phyloP scores from a whole-genome alignment of 2,888 invertebrate species.

The Tetramorium bicarinatum region DNA sequence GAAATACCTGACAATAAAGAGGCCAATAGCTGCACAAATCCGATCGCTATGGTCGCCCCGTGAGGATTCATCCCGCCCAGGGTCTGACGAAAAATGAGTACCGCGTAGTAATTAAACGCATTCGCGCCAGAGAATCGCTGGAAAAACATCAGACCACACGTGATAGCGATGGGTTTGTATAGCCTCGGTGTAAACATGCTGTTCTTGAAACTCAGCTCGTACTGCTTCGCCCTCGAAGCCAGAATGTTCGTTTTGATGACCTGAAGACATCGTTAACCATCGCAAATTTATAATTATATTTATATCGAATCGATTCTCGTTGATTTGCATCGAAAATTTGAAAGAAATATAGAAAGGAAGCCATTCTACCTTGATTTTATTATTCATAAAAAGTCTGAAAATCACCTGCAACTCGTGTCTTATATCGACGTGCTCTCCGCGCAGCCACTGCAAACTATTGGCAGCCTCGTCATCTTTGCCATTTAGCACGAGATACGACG shows the following conservation, averaged over 20 bases:
- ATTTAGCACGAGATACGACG: constrained; percentile 93
- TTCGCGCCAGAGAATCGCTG: constrained; percentile 95
- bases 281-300: background rate
- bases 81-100: constrained; percentile 94
- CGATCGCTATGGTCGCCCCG: constrained; percentile 94
- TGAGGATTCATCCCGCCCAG: constrained; percentile 94
- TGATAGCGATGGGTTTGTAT: constrained; percentile 92
- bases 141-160: constrained; percentile 96
- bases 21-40: constrained; percentile 94
- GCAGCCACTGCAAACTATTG: constrained; percentile 92
- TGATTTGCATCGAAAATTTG: background rate
- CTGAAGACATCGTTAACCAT: constrained; percentile 66
- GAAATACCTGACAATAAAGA: constrained; percentile 91
- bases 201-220: constrained; percentile 83
- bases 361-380: background rate
- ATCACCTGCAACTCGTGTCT: constrained; percentile 89
- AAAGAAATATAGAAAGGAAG: background rate
- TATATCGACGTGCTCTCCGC: constrained; percentile 94
- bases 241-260: constrained; percentile 85
- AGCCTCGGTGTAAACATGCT: constrained; percentile 86
- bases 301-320: background rate
- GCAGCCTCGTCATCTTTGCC: constrained; percentile 92
- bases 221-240: constrained; percentile 84
- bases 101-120: constrained; percentile 95
- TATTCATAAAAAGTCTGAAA: background rate